phyloP scores from a whole-genome alignment of 1,140 invertebrate species.

The Spodoptera frugiperda region DNA sequence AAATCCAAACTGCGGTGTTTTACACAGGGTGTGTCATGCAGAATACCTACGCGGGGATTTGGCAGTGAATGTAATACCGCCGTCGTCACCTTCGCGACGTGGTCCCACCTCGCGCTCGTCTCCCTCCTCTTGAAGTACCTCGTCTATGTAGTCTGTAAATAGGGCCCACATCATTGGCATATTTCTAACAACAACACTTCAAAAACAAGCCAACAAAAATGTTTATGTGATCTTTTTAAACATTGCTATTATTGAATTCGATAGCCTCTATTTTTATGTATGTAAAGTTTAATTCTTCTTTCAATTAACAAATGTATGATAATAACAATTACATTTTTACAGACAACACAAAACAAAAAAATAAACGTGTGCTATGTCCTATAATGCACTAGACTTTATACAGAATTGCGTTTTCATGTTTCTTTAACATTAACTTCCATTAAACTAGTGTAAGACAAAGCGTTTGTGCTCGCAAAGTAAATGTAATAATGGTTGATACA shows the following conservation, averaged over 20 bases:
- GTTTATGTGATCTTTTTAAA: neutral
- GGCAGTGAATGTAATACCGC: constrained; percentile 94
- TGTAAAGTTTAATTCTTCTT: neutral
- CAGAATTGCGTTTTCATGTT: neutral
- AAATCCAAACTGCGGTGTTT: constrained; percentile 70
- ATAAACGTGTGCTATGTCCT: constrained; percentile 38
- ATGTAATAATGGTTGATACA: constrained; percentile 26
- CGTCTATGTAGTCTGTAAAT: constrained; percentile 92
- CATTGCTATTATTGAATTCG: constrained; percentile 1
- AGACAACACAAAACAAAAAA: constrained; percentile 20
- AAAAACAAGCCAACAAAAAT: neutral
- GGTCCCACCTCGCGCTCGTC: constrained; percentile 87
- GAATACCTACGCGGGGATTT: constrained; percentile 92
- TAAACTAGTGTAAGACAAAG: constrained; percentile 54
- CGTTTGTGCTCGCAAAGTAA: constrained; percentile 64
- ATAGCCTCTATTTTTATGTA: neutral
- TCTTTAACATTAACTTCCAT: constrained; percentile 23
- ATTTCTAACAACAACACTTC: constrained; percentile 1
- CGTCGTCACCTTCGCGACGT: constrained; percentile 90
- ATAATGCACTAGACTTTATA: constrained; percentile 11
- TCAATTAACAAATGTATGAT: neutral
- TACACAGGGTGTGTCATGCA: constrained; percentile 73
- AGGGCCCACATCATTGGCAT: constrained; percentile 34
- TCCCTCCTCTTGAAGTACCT: constrained; percentile 91
- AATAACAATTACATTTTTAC: neutral